Conservation (phyloP, 2,113 vertebrate species). For the Nanorana parkeri region DNA sequence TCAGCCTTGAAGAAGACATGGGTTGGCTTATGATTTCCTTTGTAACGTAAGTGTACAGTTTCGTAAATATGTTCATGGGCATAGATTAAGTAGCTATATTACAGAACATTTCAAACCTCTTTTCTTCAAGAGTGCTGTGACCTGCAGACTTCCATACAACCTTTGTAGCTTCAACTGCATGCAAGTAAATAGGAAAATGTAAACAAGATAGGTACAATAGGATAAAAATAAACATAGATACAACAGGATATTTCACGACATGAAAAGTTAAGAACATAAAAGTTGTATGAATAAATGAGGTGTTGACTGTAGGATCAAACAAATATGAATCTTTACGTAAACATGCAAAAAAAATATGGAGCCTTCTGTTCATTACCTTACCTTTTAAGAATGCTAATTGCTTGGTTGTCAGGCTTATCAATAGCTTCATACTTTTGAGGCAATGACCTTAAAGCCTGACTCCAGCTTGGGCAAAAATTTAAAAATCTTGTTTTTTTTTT, state of each 20-base stretch:
- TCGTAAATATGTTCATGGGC: background rate
- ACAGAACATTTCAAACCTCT: background rate
- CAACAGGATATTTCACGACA: background rate
- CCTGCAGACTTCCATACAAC: background rate
- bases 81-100: background rate
- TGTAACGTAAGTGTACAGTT: background rate
- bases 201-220: background rate
- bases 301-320: background rate
- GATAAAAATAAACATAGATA: background rate
- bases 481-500: too few relatives aligned
- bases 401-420: too few relatives aligned
- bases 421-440: too few relatives aligned
- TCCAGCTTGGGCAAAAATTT: too few relatives aligned
- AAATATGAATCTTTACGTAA: too few relatives aligned
- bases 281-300: background rate
- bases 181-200: background rate
- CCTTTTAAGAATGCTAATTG: too few relatives aligned
- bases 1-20: constrained; percentile 31
- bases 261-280: too few relatives aligned
- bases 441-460: too few relatives aligned
- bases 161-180: background rate
- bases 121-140: background rate
- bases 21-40: background rate
- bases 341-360: too few relatives aligned
- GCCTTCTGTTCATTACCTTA: too few relatives aligned